Evolutionary conservation across 2,113 vertebrate species (phyloP).

Genomic region (Morone saxatilis): DNA sequence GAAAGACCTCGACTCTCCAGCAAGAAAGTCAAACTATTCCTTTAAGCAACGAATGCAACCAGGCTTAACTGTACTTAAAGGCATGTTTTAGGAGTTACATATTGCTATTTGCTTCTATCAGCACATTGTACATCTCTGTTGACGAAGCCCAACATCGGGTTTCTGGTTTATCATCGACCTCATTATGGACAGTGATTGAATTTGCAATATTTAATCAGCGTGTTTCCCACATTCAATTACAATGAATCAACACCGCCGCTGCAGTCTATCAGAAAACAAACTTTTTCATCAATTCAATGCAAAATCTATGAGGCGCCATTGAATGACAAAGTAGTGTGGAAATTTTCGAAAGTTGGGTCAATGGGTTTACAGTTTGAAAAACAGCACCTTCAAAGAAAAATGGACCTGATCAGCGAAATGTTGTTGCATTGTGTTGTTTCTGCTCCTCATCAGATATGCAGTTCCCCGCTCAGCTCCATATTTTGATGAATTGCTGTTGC

Average conservation of each 20-base stretch:
- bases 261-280: slow-evolving; percentile 42
- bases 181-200: slow-evolving; percentile 44
- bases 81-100: slow-evolving; percentile 7
- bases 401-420: slow-evolving; percentile 52
- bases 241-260: slow-evolving; percentile 31
- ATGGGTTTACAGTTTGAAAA: slow-evolving; percentile 57
- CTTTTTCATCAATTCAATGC: slow-evolving; percentile 45
- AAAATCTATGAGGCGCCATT: slow-evolving; percentile 52
- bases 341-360: slow-evolving; percentile 53
- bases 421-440: slow-evolving; percentile 46
- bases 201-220: slow-evolving; percentile 53
- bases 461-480: slow-evolving; percentile 18
- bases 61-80: too few species aligned
- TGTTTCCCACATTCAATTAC: slow-evolving; percentile 46
- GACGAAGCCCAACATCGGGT: slow-evolving; percentile 10
- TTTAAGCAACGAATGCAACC: slow-evolving; percentile 2
- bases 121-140: slow-evolving; percentile 14
- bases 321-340: slow-evolving; percentile 37
- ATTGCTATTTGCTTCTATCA: slow-evolving; percentile 19
- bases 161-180: slow-evolving; percentile 35
- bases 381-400: slow-evolving; percentile 36
- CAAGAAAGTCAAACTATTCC: background rate
- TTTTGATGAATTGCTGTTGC: slow-evolving; percentile 66
- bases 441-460: slow-evolving; percentile 58
- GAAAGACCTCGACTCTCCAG: background rate